Evolutionary conservation across 2,113 vertebrate genomes (phyloP), one percentile per base, ranked within the genome.

Genomic region (Cyanistes caeruleus): DNA sequence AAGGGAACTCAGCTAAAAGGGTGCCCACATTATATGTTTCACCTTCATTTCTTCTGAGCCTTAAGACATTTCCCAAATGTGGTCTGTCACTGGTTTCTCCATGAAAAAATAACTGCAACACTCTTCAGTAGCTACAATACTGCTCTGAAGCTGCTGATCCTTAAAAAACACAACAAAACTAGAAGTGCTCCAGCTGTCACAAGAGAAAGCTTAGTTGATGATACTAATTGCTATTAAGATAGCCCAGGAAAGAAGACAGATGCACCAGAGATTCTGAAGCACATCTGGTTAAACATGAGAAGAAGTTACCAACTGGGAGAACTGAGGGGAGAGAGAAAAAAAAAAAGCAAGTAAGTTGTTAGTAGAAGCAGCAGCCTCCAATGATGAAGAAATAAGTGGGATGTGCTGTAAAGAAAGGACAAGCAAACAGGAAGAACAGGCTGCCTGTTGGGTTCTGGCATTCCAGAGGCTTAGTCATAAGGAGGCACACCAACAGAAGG

Each of bases 401-500:
- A 65, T 51, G 56, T 70, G 77, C 52, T 49, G 41, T 18, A 85
- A 93, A 89, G 87, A 76, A 93, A 92, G 55, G 43, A 81, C 62
- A 85, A 87, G 53, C 25, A 22, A 93, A 95, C 90, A 87, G 92
- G 83, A 93, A 95, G 91, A 88, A 92, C 91, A 87, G 83, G 93
- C 88, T 95, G 92, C 75, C 60, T 84, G 67, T 55, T 77, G 86
- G 49, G 69, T 69, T 91, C 85, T 87, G 72, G 70, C 93, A 95
- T 95, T 97, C 96, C 87, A 84, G 33, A 81, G 75, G 58, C 59
- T 94, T 96, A 94, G 85, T 93, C 95, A 95, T 84, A 80, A 86
- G 60, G 31, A 52, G 39, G 37, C 44, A 80, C 68, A 94, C 39
- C 79, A 83, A 56, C 43, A 78, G 73, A 88, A 96, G 88, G 76